Evolutionary conservation across 1,140 invertebrate species (phyloP).

Genomic region (Phthorimaea operculella): DNA sequence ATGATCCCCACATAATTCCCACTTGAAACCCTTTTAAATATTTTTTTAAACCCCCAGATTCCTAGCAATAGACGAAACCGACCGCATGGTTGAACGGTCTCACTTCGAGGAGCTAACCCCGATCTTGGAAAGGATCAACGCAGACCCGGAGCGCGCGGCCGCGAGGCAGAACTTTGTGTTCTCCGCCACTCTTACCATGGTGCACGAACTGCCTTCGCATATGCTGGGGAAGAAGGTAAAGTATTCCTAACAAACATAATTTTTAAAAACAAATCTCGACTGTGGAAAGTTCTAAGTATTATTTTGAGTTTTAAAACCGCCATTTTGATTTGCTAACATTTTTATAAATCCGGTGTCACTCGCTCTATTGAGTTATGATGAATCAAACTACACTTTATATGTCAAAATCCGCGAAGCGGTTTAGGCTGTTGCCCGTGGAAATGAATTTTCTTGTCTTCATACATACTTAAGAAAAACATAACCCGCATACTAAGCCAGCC

Average conservation of each 20-base stretch:
- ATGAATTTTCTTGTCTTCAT: no score
- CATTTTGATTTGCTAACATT: no score
- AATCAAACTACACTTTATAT: no score
- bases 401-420: no score
- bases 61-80: conserved; percentile 97
- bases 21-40: no score
- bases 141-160: conserved; percentile 69
- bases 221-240: conserved; percentile 73
- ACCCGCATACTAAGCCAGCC: no score
- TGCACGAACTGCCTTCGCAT: conserved; percentile 85
- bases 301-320: no score
- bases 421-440: no score
- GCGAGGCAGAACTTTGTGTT: conserved; percentile 95
- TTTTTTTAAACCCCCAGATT: conserved; percentile 65
- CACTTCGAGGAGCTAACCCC: conserved; percentile 94
- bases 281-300: neutral
- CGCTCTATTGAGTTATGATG: no score
- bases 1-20: no score
- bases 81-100: conserved; percentile 96
- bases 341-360: no score
- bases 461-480: no score
- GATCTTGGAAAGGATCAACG: conserved; percentile 85
- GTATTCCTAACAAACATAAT: neutral
- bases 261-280: neutral
- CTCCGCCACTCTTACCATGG: conserved; percentile 95